Percentiles rank a stretch among this genome's conserved stretches.
phyloP scores from a whole-genome alignment of 2,888 invertebrate genomes.

The Luperina nickerlii region DNA sequence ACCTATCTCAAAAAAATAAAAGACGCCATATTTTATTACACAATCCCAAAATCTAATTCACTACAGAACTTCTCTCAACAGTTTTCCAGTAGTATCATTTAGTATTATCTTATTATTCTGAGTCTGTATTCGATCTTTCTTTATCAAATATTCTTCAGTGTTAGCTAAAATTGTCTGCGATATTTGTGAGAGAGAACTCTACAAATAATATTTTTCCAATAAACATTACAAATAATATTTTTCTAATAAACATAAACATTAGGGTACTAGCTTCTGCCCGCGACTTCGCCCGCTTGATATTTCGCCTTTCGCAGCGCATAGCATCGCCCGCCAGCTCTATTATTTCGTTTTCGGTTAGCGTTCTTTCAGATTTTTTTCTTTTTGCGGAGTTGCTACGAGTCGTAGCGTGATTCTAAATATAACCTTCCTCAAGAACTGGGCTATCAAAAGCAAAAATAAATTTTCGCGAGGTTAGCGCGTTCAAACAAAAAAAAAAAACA shows the following conservation, averaged over 20 bases:
- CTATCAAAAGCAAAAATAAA: too few relatives aligned
- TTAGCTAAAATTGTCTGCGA: conserved; percentile 11
- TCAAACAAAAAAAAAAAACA: too few relatives aligned
- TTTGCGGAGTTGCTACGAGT: not conserved
- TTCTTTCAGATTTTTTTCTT: not conserved
- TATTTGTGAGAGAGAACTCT: conserved; percentile 8
- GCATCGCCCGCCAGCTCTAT: not conserved
- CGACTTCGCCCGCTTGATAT: too few relatives aligned
- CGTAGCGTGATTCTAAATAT: too few relatives aligned
- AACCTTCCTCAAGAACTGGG: too few relatives aligned
- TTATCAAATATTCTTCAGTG: not conserved
- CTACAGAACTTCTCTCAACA: not conserved
- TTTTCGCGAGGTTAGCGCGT: too few relatives aligned
- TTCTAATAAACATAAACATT: too few relatives aligned
- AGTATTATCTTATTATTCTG: conserved; percentile 16
- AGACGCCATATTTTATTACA: not conserved
- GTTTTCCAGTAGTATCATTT: not conserved
- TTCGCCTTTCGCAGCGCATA: too few relatives aligned
- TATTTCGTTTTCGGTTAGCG: not conserved
- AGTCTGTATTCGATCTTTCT: conserved; percentile 14
- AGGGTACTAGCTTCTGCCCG: too few relatives aligned
- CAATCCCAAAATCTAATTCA: not conserved
- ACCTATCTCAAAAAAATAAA: not conserved
- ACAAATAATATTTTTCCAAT: conserved; percentile 12
- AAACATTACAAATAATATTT: conserved; percentile 20